Evolutionary conservation across 2,113 vertebrate species (phyloP).

Genomic region (Cathartes aura): DNA sequence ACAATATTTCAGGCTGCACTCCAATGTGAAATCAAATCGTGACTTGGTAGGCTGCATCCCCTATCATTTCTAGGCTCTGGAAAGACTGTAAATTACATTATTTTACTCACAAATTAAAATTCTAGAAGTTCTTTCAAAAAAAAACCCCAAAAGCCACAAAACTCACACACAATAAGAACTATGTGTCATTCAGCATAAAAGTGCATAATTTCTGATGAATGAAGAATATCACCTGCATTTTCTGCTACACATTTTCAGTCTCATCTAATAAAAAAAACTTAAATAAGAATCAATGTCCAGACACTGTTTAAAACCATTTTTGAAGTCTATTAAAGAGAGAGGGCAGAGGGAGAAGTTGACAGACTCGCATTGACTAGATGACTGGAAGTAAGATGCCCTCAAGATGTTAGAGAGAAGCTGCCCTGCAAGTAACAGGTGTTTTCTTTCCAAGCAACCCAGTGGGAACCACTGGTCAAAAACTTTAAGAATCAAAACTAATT

Average conservation of each 20-base stretch:
- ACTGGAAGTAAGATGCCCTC: background rate
- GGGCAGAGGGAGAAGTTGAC: background rate
- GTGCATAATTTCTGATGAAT: background rate
- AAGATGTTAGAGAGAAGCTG: background rate
- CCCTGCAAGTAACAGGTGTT: background rate
- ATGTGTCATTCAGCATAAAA: background rate
- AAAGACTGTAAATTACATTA: background rate
- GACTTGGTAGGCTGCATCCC: background rate
- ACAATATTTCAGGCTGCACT: background rate
- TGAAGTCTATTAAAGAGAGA: background rate
- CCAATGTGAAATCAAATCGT: background rate
- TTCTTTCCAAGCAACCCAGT: background rate
- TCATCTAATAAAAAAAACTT: background rate
- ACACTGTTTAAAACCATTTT: background rate
- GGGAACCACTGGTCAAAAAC: background rate
- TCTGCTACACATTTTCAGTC: background rate
- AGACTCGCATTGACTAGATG: rapidly evolving
- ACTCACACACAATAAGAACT: background rate
- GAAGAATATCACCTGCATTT: background rate
- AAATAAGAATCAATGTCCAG: background rate
- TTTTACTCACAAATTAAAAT: background rate
- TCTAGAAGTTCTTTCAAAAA: background rate
- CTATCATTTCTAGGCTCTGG: background rate
- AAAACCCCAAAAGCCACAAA: background rate
- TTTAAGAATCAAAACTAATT: background rate